Evolutionary conservation across 2,888 invertebrate genomes (phyloP).

Genomic region (Leptura quadrifasciata): DNA sequence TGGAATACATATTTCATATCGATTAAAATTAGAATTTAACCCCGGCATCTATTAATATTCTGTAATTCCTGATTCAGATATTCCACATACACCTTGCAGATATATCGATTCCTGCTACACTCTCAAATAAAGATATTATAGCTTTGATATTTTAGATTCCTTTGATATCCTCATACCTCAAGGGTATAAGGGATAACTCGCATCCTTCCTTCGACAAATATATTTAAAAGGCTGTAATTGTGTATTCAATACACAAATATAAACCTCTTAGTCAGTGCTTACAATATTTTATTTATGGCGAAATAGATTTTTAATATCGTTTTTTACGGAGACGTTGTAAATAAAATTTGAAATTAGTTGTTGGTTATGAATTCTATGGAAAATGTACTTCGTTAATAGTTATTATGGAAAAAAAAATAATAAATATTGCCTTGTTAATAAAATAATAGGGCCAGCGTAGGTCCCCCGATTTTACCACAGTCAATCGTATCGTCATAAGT

Average conservation of each 20-base stretch:
- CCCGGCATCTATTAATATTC: conserved; percentile 21
- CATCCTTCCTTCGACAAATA: background rate
- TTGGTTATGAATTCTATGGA: too few species aligned
- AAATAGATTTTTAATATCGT: too few species aligned
- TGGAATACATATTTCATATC: background rate
- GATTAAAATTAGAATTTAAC: conserved; percentile 21
- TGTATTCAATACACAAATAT: background rate
- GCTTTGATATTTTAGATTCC: conserved; percentile 40
- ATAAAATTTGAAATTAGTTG: too few species aligned
- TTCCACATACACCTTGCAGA: conserved; percentile 31
- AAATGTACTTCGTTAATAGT: too few species aligned
- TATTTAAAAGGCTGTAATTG: background rate
- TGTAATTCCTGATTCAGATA: background rate
- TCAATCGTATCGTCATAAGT: too few species aligned
- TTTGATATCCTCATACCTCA: conserved; percentile 20
- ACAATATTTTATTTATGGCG: too few species aligned
- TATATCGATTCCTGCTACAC: conserved; percentile 13
- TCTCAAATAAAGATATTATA: conserved; percentile 2
- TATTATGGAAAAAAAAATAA: too few species aligned
- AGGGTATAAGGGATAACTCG: conserved; percentile 21
- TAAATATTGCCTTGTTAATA: too few species aligned
- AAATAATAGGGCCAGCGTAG: too few species aligned
- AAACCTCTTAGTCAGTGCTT: background rate
- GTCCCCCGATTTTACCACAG: too few species aligned
- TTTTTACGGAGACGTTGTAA: too few species aligned